These are phyloP conservation scores for Falcunculus frontatus DNA, from an alignment of 2,113 vertebrate genomes.

Conservation along the genomic window DNA sequence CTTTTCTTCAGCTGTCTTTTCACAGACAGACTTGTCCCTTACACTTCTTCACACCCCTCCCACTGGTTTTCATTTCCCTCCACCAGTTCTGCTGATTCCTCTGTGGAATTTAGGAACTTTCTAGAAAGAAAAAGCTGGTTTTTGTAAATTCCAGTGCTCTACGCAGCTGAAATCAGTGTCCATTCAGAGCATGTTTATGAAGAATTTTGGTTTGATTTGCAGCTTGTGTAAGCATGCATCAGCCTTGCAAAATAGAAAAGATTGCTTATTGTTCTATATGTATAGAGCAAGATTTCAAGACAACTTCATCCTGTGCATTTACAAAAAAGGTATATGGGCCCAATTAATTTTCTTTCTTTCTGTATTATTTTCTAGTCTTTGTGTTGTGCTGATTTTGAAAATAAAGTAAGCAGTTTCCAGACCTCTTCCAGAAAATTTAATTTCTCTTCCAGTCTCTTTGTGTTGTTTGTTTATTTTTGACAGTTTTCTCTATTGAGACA, in stretches of 20 bases:
- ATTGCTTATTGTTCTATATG: constrained; percentile 52
- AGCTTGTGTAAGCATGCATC: constrained; percentile 33
- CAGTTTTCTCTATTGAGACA: not conserved
- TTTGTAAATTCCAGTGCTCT: not conserved
- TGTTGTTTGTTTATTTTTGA: constrained; percentile 20
- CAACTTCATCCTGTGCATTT: not conserved
- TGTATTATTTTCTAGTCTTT: constrained; percentile 12
- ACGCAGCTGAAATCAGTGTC: constrained; percentile 36
- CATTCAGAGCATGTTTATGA: constrained; percentile 35
- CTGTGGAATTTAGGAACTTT: not conserved
- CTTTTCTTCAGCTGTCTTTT: not conserved
- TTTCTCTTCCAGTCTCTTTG: not conserved
- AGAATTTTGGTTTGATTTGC: constrained; percentile 39
- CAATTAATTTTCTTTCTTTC: constrained; percentile 30
- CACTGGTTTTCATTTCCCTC: not conserved
- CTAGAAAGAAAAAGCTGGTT: not conserved
- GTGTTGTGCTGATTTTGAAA: not conserved
- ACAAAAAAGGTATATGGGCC: not conserved
- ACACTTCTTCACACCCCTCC: not conserved
- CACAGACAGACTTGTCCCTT: not conserved
- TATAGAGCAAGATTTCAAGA: not conserved
- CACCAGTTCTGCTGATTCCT: not conserved
- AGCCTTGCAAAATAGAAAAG: constrained; percentile 45
- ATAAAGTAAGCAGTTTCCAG: not conserved
- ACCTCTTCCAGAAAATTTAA: not conserved